A percentile compares a stretch with the other conserved stretches of the same genome.
Conservation (phyloP, 2,113 vertebrate species). For the Cochlearius cochlearius region DNA sequence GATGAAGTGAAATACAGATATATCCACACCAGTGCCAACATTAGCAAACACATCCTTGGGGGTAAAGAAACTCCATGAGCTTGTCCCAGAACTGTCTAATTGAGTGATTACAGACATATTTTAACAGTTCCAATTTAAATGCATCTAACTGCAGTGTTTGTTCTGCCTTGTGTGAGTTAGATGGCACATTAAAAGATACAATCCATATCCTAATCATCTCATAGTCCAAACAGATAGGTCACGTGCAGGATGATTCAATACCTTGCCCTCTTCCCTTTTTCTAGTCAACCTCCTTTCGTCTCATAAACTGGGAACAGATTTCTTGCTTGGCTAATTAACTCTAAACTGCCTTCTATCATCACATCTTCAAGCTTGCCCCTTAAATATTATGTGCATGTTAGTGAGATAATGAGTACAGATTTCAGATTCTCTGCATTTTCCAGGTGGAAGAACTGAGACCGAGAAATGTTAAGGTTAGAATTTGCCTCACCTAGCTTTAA, state of each 20-base stretch:
- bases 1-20: background rate
- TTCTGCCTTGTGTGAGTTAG: background rate
- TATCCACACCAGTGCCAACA: background rate
- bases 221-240: background rate
- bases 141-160: accelerated
- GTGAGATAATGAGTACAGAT: background rate
- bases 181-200: background rate
- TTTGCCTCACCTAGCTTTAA: background rate
- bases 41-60: background rate
- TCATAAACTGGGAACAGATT: background rate
- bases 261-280: background rate
- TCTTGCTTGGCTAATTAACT: background rate
- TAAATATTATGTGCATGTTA: background rate
- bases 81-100: background rate
- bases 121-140: background rate
- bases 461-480: background rate
- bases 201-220: background rate
- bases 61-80: background rate
- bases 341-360: background rate
- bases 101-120: background rate
- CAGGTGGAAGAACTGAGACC: background rate
- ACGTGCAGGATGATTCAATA: background rate
- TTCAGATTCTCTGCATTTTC: background rate
- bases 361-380: background rate
- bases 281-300: background rate